Base-by-base conservation (phyloP, 2,888 invertebrate species). In the Drosophila flavopinicola region DNA sequence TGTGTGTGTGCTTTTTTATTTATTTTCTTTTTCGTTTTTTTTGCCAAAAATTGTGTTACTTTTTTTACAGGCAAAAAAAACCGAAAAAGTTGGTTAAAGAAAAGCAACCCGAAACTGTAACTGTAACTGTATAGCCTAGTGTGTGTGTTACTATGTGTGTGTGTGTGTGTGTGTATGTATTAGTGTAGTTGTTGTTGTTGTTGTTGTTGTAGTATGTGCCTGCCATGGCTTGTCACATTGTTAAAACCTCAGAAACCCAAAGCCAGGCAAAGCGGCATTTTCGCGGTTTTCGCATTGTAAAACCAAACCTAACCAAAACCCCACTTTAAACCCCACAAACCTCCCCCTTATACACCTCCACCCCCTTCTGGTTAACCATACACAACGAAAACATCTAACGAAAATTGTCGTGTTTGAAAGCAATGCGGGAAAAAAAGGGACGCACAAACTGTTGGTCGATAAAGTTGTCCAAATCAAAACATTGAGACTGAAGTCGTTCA, bases 401-500 rank as follows among this genome's bases (percentile, higher is more conserved):
- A 42, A 63, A 75, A 78, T 63, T 45, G 63, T 70, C 39, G 47
- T 42, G 32, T 42, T n/a, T n/a, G 23, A 49, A 77, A 44, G 38
- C 37, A 64, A 64, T 74, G n/a, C n/a, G 41, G 35, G 15, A 51
- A 25, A 37, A 53, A 51, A 25, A 45, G 45, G 65, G 33, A 58
- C 57, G 57, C 48, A 66, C 57, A 66, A 84, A 67, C 52, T 80
- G 68, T 63, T 77, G 78, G 87, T 85, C 87, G 78, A 78, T 78
- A 78, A 78, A 82, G 85, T 87, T 73, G 78, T 72, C 68, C 73
- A 64, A 78, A 78, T 78, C 85, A 85, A 85, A 78, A 85, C 68
- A 87, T 72, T 72, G 72, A 52, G 54, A 77, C 53, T 58, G 63
- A 66, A 67, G 63, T 63, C 23, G 53, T 75, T 58, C n/a, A n/a